Conservation (phyloP, 1,140 invertebrate species). For the Brachionus calyciflorus region DNA sequence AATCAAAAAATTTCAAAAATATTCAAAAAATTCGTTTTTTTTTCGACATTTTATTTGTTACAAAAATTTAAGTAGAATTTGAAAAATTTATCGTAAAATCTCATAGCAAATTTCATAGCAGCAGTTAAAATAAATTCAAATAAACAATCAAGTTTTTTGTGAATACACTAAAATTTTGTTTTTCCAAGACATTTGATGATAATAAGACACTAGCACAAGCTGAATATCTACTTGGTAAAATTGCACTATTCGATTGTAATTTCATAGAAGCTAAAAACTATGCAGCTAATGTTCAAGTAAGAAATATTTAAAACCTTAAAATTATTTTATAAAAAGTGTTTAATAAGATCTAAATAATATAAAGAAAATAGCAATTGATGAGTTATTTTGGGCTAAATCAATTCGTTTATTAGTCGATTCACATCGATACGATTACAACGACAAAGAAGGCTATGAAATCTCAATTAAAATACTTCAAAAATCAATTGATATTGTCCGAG, state of each 20-base stretch:
- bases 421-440: slow-evolving; percentile 17
- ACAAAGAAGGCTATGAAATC: slow-evolving; percentile 37
- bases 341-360: no score
- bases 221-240: slow-evolving; percentile 38
- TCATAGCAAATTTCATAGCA: no score
- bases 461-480: slow-evolving; percentile 22
- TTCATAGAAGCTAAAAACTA: slow-evolving; percentile 35
- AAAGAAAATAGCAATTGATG: slow-evolving; percentile 40
- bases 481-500: slow-evolving; percentile 9
- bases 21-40: no score
- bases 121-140: no score
- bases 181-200: slow-evolving; percentile 31
- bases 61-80: no score
- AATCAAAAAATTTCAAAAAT: neutral
- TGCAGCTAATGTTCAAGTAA: slow-evolving; percentile 12
- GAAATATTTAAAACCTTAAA: neutral
- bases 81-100: no score
- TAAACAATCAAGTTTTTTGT: no score
- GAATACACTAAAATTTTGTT: neutral
- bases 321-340: neutral
- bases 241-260: slow-evolving; percentile 30
- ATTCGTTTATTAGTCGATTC: slow-evolving; percentile 38
- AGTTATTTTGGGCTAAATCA: slow-evolving; percentile 37
- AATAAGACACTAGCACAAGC: neutral
- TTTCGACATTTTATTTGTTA: no score